Percentiles rank a stretch among this genome's conserved stretches.
Conservation (phyloP, 1,140 invertebrate species). For the Pseudomyrmex sp. region DNA sequence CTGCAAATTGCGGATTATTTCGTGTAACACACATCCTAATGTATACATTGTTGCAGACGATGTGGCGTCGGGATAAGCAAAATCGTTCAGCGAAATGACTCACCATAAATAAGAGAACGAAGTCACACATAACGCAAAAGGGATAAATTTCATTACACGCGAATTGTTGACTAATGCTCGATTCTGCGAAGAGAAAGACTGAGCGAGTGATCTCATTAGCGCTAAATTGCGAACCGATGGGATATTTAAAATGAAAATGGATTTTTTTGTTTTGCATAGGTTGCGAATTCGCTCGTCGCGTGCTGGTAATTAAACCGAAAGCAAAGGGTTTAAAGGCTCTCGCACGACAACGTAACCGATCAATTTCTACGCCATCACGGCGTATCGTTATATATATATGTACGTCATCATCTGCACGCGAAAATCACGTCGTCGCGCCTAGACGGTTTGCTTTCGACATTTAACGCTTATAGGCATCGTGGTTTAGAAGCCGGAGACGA, state of each 20-base stretch:
- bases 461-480: conserved; percentile 6
- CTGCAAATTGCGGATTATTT: no score
- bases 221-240: neutral
- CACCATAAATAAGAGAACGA: neutral
- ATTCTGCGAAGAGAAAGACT: neutral
- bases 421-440: conserved; percentile 19
- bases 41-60: neutral
- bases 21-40: no score
- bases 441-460: neutral
- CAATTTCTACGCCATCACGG: conserved; percentile 43
- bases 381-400: neutral
- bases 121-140: neutral
- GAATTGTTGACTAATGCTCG: neutral
- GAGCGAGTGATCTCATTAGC: neutral
- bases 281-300: conserved; percentile 9
- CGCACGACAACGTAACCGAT: conserved; percentile 50
- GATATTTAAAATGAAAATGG: conserved; percentile 6
- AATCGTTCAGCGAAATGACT: neutral
- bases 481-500: neutral
- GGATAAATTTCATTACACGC: neutral
- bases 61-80: neutral
- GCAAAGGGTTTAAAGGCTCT: conserved; percentile 46
- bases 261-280: neutral
- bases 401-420: conserved; percentile 52
- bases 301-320: conserved; percentile 47